Conservation (phyloP, 64 coral and sea anemone genomes). For the Porites australiensis region DNA sequence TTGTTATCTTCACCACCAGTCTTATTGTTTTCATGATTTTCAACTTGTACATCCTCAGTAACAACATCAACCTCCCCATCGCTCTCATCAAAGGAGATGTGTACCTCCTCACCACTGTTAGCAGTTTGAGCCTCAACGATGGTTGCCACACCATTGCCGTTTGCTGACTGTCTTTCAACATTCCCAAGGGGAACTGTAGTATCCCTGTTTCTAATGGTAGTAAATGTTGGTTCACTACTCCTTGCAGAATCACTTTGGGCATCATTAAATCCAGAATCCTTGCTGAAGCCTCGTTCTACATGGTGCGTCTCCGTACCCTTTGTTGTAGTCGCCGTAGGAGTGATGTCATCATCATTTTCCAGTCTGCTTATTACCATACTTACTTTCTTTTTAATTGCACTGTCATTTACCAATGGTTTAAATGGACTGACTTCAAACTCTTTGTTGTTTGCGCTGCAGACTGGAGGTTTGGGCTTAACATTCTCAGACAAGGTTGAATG, state of each 20-base stretch:
- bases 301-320: not conserved
- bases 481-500: not conserved
- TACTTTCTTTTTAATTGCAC: slow-evolving; percentile 42
- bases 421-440: slow-evolving; percentile 46
- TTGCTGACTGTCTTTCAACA: not conserved
- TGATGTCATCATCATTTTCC: not conserved
- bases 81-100: slow-evolving; percentile 24
- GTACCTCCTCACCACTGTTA: not conserved
- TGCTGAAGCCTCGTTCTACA: not conserved
- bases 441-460: not conserved
- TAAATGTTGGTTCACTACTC: not conserved
- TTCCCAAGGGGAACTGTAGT: not conserved
- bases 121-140: not conserved
- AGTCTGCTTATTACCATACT: slow-evolving; percentile 25
- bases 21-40: not conserved
- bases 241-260: not conserved
- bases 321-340: not conserved
- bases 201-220: not conserved
- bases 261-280: slow-evolving; percentile 17
- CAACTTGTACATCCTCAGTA: not conserved
- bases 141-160: not conserved
- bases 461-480: not conserved
- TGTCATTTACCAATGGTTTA: not conserved
- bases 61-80: slow-evolving; percentile 23
- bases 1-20: not conserved